A percentile compares a stretch with the other conserved stretches of the same genome.
Evolutionary conservation across 2,888 invertebrate species (phyloP).

Genomic region (Sarcophaga variegata): DNA sequence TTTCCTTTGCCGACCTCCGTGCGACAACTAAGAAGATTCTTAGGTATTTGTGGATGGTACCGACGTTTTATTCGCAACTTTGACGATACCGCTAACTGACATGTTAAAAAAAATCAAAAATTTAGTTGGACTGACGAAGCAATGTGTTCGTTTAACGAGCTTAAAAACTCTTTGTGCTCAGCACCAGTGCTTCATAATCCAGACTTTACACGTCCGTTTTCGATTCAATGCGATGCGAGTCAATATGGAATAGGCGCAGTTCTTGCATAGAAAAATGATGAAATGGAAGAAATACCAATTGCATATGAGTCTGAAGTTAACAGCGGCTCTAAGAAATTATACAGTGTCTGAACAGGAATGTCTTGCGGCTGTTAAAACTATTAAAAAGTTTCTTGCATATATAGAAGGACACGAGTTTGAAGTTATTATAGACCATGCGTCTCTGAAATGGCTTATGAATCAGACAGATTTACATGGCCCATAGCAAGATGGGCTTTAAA

Average conservation of each 20-base stretch:
- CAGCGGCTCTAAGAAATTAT: neutral
- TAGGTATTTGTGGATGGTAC: slow-evolving; percentile 37
- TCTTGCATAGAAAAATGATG: neutral
- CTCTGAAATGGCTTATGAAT: slow-evolving; percentile 28
- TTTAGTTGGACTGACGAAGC: slow-evolving; percentile 10
- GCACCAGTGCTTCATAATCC: slow-evolving; percentile 15
- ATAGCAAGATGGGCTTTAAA: slow-evolving; percentile 24
- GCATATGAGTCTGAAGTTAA: slow-evolving; percentile 8
- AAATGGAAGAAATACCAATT: neutral
- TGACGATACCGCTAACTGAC: neutral
- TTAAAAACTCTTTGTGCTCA: slow-evolving; percentile 1
- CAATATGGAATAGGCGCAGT: slow-evolving; percentile 18
- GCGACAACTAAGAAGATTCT: slow-evolving; percentile 40
- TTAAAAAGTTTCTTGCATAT: slow-evolving; percentile 28
- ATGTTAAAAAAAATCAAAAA: neutral
- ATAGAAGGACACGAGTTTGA: slow-evolving; percentile 18
- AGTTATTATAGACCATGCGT: slow-evolving; percentile 1
- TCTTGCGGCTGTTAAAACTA: slow-evolving; percentile 13
- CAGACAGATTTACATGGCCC: slow-evolving; percentile 9
- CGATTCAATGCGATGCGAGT: slow-evolving; percentile 23
- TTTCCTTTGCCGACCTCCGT: slow-evolving; percentile 42
- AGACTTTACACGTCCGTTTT: slow-evolving; percentile 27
- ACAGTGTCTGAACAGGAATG: slow-evolving; percentile 22
- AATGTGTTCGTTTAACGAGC: slow-evolving; percentile 1
- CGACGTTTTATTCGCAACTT: slow-evolving; percentile 21